Evolutionary conservation across 2,113 vertebrate genomes (phyloP).

Genomic region (Rostratula benghalensis): DNA sequence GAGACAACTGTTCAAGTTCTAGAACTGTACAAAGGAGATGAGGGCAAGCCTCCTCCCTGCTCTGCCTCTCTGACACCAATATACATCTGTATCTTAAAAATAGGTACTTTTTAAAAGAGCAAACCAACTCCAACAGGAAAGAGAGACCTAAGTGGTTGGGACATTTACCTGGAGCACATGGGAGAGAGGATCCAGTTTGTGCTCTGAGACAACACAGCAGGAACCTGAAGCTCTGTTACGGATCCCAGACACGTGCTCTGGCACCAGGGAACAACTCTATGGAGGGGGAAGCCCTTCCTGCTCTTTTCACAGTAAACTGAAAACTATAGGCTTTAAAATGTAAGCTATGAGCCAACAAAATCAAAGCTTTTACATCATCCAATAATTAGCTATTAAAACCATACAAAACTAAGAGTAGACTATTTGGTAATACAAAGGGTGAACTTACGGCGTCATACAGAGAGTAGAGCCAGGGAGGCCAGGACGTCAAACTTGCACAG

Average conservation of each 20-base stretch:
- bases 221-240: background rate
- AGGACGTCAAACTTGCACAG: constrained; percentile 92
- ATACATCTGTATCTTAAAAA: background rate
- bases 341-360: background rate
- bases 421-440: background rate
- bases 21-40: background rate
- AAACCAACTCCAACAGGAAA: background rate
- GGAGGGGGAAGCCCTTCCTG: background rate
- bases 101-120: background rate
- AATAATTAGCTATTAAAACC: background rate
- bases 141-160: background rate
- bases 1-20: background rate
- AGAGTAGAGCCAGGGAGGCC: constrained; percentile 96
- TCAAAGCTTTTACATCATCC: background rate
- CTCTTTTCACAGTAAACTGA: background rate
- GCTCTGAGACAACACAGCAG: background rate
- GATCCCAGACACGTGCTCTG: background rate
- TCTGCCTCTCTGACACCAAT: background rate
- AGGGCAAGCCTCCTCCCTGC: background rate
- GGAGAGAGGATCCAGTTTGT: background rate
- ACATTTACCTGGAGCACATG: background rate
- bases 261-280: accelerated
- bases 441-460: constrained; percentile 95
- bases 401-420: background rate
- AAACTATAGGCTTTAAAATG: background rate